These are phyloP conservation scores for Ia io DNA, from an alignment of 2,113 vertebrate species.

Conservation along the genomic window DNA sequence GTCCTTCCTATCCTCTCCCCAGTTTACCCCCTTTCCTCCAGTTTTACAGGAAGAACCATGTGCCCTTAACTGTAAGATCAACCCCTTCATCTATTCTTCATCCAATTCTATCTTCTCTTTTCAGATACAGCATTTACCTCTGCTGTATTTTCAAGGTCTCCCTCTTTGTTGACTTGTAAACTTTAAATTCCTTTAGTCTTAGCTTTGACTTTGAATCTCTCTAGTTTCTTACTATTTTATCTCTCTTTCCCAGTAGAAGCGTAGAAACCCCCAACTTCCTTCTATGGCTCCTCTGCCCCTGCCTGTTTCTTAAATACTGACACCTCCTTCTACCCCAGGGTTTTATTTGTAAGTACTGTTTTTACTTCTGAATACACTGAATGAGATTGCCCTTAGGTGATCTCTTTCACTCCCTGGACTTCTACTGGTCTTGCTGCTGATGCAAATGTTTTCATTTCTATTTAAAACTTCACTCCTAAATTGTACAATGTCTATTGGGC, in stretches of 20 bases:
- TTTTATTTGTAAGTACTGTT: background rate
- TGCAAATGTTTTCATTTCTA: background rate
- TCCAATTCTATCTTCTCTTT: background rate
- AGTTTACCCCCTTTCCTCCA: background rate
- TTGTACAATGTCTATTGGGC: background rate
- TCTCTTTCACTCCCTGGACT: background rate
- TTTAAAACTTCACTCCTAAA: background rate
- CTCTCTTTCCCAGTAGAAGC: background rate
- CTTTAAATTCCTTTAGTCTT: background rate
- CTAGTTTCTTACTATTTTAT: background rate
- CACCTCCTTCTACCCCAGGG: background rate
- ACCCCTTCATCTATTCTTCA: background rate
- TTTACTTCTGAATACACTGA: background rate
- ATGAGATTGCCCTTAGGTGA: background rate
- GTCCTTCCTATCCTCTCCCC: background rate
- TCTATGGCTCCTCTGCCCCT: background rate
- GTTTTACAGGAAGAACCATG: background rate
- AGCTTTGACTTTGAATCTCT: background rate
- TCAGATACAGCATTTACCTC: background rate
- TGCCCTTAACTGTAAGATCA: background rate
- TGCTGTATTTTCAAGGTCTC: background rate
- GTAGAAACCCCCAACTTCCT: background rate
- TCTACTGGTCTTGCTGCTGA: background rate
- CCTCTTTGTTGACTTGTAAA: background rate
- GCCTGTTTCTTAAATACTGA: background rate